A percentile compares a stretch with the other conserved stretches of the same genome.
phyloP scores from a whole-genome alignment of 2,113 vertebrate genomes.

The Semicossyphus pulcher region DNA sequence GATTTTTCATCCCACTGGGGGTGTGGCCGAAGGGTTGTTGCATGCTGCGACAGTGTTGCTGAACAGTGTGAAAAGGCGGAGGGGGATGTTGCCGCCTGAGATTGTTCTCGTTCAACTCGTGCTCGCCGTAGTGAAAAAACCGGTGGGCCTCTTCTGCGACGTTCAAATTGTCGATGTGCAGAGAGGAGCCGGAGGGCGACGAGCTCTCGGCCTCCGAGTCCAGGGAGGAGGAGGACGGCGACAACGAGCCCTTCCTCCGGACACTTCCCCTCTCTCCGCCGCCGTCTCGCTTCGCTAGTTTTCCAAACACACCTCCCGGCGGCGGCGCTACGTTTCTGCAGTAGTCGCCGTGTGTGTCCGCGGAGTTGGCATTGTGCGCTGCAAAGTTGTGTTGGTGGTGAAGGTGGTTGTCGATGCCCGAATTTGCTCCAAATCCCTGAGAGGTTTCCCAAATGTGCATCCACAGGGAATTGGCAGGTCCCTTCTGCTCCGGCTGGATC shows the following conservation, averaged over 20 bases:
- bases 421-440: slow-evolving; percentile 85
- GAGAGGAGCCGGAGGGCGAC: slow-evolving; percentile 68
- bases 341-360: slow-evolving; percentile 84
- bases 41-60: slow-evolving; percentile 77
- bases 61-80: slow-evolving; percentile 51
- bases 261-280: slow-evolving; percentile 62
- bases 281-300: slow-evolving; percentile 61
- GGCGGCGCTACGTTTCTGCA: slow-evolving; percentile 54
- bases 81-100: slow-evolving; percentile 54
- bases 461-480: slow-evolving; percentile 95
- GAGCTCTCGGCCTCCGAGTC: slow-evolving; percentile 81
- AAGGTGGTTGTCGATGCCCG: slow-evolving; percentile 77
- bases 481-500: slow-evolving; percentile 96
- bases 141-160: slow-evolving; percentile 63
- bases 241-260: slow-evolving; percentile 78
- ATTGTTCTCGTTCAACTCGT: slow-evolving; percentile 67
- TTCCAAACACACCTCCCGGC: slow-evolving; percentile 67
- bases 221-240: slow-evolving; percentile 78
- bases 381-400: slow-evolving; percentile 79
- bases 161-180: slow-evolving; percentile 76
- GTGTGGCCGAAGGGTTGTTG: slow-evolving; percentile 78
- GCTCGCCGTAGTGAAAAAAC: slow-evolving; percentile 70
- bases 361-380: slow-evolving; percentile 75
- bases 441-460: slow-evolving; percentile 97
- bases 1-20: slow-evolving; percentile 70